Conservation (phyloP, 1,140 invertebrate genomes). For the Cepaea nemoralis region DNA sequence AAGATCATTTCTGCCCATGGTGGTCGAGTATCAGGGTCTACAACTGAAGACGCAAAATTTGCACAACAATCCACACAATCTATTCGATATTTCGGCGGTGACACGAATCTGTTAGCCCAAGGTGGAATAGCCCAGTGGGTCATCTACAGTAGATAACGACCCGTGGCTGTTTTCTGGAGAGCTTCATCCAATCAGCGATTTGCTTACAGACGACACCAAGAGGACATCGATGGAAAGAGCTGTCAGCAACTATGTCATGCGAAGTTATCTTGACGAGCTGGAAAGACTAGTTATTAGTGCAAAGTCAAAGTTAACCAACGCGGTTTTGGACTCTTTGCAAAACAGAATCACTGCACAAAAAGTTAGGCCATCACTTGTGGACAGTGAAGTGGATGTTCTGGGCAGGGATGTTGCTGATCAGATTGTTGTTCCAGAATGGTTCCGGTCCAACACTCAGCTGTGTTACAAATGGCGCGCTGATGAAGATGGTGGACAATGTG, state of each 20-base stretch:
- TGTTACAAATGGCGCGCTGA: slow-evolving; percentile 47
- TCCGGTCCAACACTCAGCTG: slow-evolving; percentile 33
- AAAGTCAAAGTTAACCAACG: neutral
- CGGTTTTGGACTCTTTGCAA: neutral
- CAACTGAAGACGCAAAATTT: slow-evolving; percentile 32
- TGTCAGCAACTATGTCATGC: slow-evolving; percentile 21
- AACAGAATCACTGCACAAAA: neutral
- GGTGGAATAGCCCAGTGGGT: slow-evolving; percentile 25
- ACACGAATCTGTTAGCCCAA: slow-evolving; percentile 34
- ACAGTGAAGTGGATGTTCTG: slow-evolving; percentile 29
- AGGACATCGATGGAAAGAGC: slow-evolving; percentile 30
- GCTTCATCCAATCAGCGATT: slow-evolving; percentile 27
- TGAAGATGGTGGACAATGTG: slow-evolving; percentile 43
- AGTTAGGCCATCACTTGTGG: neutral
- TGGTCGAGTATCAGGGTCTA: neutral
- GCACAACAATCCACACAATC: neutral
- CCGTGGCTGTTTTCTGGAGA: slow-evolving; percentile 42
- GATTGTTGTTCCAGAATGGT: slow-evolving; percentile 41
- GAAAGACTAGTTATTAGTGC: slow-evolving; percentile 5
- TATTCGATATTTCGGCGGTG: slow-evolving; percentile 35
- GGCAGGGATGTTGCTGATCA: slow-evolving; percentile 28
- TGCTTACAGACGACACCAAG: slow-evolving; percentile 33
- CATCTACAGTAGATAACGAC: slow-evolving; percentile 30
- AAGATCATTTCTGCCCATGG: slow-evolving; percentile 39
- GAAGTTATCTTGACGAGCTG: slow-evolving; percentile 16